phyloP scores from a whole-genome alignment of 2,797 vertebrate genomes.

The Odontamblyopus lacepedii region DNA sequence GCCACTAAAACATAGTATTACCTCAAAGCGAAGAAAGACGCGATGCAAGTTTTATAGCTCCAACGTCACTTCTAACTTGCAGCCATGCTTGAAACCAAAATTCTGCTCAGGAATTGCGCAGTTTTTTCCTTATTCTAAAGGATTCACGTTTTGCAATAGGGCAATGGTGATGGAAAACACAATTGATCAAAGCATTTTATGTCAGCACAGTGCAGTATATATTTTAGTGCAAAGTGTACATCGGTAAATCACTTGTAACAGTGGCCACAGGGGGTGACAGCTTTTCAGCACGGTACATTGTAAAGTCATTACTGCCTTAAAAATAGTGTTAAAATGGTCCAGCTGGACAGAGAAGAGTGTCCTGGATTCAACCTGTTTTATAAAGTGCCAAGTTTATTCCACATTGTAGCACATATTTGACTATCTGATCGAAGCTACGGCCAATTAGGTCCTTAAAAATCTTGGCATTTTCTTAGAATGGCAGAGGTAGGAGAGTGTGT shows the following conservation, averaged over 20 bases:
- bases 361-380: conserved; percentile 19
- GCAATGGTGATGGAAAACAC: conserved; percentile 15
- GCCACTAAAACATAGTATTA: conserved; percentile 49
- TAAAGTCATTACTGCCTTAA: conserved; percentile 1
- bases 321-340: conserved; percentile 23
- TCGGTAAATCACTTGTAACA: conserved; percentile 30
- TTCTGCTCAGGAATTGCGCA: conserved; percentile 39
- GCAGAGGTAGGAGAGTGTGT: conserved; percentile 1
- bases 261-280: conserved; percentile 15
- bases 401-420: conserved; percentile 6
- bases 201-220: conserved; percentile 19
- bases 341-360: conserved; percentile 9
- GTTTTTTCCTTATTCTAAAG: conserved; percentile 24
- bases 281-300: conserved; percentile 10
- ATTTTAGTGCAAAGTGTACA: conserved; percentile 16
- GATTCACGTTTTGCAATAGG: neutral
- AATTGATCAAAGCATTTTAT: conserved; percentile 9
- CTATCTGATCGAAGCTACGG: conserved; percentile 14
- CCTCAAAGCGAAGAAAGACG: conserved; percentile 34
- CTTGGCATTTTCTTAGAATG: conserved; percentile 13
- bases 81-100: conserved; percentile 42
- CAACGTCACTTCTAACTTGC: conserved; percentile 48
- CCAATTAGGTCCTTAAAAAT: neutral
- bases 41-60: conserved; percentile 34
- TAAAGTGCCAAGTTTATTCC: conserved; percentile 28